Base-by-base conservation (phyloP, 2,797 vertebrate genomes). In the Chelmon rostratus region DNA sequence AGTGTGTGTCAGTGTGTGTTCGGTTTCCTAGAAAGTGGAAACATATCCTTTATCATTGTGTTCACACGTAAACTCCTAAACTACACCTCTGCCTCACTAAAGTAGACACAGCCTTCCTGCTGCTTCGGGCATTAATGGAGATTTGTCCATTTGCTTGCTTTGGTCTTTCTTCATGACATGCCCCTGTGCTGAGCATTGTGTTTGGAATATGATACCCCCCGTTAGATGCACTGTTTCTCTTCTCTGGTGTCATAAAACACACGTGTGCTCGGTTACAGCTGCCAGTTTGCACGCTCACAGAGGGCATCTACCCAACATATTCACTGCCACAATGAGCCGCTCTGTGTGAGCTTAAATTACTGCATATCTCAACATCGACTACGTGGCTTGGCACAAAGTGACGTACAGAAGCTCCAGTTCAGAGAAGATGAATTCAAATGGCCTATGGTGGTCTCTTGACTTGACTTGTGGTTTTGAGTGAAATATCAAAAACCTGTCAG, bases 1-100 rank as follows among this genome's bases (percentile, higher is more conserved):
- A 4, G 28, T 31, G 28, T 31, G 28, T 68, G 47, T 35, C 62
- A 53, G 46, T 59, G 61, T 63, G 68, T 74, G 53, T 73, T 76
- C n/a, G 61, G 73, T 82, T 86, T 86, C 84, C 62, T 62, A 62
- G 63, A 81, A 83, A 88, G 71, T 77, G 57, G 61, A n/a, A 46
- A 56, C 47, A 10, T 56, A 62, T 73, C 64, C 64, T 31, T 59
- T 40, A 78, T 69, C 19, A 49, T 64, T 21, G 49, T 37, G 35
- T 44, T 52, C 56, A 56, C 28, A 19, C 58, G 54, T 52, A 40
- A 59, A 21, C 46, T 15, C 33, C 21, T 38, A 25, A 18, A 28
- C 23, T 35, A 25, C 56, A 63, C 9, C 46, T 50, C 58, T 18
- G 6, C 4, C 33, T 49, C 21, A 11, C 16, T 42, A 25, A 50